Evolutionary conservation across 1,140 invertebrate species (phyloP).

Genomic region (Calycopis cecrops): DNA sequence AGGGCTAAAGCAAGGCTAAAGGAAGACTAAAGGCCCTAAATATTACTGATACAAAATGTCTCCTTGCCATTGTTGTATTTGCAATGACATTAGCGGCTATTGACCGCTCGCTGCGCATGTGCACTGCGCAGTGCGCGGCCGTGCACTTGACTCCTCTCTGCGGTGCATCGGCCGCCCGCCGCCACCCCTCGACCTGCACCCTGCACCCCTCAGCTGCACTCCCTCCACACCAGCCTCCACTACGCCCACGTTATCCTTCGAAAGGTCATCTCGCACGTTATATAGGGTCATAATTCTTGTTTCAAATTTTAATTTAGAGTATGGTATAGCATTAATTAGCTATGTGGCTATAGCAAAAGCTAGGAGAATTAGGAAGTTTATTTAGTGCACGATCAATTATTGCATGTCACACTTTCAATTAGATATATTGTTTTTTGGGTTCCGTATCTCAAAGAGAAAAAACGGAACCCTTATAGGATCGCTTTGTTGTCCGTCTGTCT

Average conservation of each 20-base stretch:
- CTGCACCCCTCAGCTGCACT: slow-evolving; percentile 12
- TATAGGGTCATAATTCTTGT: slow-evolving; percentile 7
- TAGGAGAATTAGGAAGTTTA: too few species aligned
- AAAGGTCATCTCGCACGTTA: slow-evolving; percentile 36
- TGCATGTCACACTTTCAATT: too few species aligned
- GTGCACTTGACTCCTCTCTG: slow-evolving; percentile 56
- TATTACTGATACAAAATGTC: background rate
- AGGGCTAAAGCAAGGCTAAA: too few species aligned
- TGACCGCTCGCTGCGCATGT: slow-evolving; percentile 55
- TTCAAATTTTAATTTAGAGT: slow-evolving; percentile 7
- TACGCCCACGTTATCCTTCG: slow-evolving; percentile 33
- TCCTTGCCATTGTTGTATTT: slow-evolving; percentile 12
- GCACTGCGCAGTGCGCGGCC: slow-evolving; percentile 52
- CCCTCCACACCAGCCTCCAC: slow-evolving; percentile 28
- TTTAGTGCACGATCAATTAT: too few species aligned
- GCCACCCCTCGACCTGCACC: slow-evolving; percentile 16
- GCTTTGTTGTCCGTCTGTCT: too few species aligned
- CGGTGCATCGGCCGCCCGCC: slow-evolving; percentile 56
- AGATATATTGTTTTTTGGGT: too few species aligned
- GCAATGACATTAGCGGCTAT: slow-evolving; percentile 41
- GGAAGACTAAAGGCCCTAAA: background rate
- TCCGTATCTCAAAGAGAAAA: too few species aligned
- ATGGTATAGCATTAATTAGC: too few species aligned
- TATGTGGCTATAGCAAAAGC: too few species aligned
- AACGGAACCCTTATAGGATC: too few species aligned